phyloP scores from a whole-genome alignment of 2,797 vertebrate genomes.

The Aeoliscus strigatus region DNA sequence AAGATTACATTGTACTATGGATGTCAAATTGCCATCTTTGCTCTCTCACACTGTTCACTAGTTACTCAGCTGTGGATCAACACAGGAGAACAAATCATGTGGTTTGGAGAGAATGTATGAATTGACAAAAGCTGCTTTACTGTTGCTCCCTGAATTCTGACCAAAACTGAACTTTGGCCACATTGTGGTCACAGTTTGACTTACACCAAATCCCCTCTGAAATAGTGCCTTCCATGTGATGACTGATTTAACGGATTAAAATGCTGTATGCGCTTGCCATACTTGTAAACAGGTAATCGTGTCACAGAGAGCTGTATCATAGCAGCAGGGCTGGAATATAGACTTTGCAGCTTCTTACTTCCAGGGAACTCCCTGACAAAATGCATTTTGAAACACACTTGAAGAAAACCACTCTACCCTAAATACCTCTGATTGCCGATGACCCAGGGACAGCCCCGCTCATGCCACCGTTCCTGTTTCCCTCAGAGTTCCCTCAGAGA shows the following conservation, averaged over 20 bases:
- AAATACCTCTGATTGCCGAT: slow-evolving; percentile 43
- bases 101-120: background rate
- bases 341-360: slow-evolving; percentile 35
- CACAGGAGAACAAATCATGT: background rate
- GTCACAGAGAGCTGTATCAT: background rate
- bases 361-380: slow-evolving; percentile 49
- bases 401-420: slow-evolving; percentile 4
- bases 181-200: too few species aligned
- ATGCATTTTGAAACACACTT: slow-evolving; percentile 18
- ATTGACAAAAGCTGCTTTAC: background rate
- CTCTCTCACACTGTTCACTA: slow-evolving; percentile 1
- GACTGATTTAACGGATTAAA: slow-evolving; percentile 2
- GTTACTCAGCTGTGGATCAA: background rate
- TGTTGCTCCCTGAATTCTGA: background rate
- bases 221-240: too few species aligned
- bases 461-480: background rate
- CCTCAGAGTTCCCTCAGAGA: slow-evolving; percentile 20
- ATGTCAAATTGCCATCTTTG: slow-evolving; percentile 8
- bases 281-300: slow-evolving; percentile 1
- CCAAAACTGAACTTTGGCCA: too few species aligned
- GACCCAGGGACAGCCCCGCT: slow-evolving; percentile 34
- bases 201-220: too few species aligned
- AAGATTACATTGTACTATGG: slow-evolving; percentile 9
- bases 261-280: background rate
- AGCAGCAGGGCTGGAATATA: slow-evolving; percentile 5